Percentiles rank a stretch among this genome's conserved stretches.
Evolutionary conservation across 2,888 invertebrate species (phyloP).

Genomic region (Sabatieria punctata): DNA sequence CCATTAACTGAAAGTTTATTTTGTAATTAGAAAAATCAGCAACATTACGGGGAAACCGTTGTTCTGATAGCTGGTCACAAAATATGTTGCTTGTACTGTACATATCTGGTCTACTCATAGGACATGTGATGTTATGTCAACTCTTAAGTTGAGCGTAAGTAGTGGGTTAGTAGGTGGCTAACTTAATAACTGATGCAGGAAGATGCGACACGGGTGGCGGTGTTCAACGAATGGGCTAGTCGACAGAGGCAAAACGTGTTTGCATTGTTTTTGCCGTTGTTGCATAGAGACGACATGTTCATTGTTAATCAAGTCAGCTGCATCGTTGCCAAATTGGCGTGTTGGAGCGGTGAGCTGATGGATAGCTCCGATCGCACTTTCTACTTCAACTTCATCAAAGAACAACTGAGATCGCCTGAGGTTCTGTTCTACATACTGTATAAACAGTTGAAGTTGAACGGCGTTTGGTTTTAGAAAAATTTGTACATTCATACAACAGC

Average conservation of each 20-base stretch:
- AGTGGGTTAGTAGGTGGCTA: too few species aligned
- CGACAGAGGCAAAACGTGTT: slow-evolving; percentile 71
- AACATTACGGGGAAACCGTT: too few species aligned
- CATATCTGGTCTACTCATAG: too few species aligned
- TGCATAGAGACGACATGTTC: slow-evolving; percentile 88
- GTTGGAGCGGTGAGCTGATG: slow-evolving; percentile 86
- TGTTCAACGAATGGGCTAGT: slow-evolving; percentile 70
- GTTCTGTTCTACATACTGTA: too few species aligned
- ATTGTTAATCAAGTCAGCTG: slow-evolving; percentile 85
- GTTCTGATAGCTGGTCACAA: too few species aligned
- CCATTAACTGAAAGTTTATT: too few species aligned
- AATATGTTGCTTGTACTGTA: too few species aligned
- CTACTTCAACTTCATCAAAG: slow-evolving; percentile 93
- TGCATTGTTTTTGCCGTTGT: slow-evolving; percentile 79
- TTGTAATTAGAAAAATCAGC: too few species aligned
- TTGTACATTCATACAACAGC: slow-evolving; percentile 97
- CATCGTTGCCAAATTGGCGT: slow-evolving; percentile 92
- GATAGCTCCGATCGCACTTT: slow-evolving; percentile 85
- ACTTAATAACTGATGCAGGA: too few species aligned
- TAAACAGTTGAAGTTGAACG: too few species aligned
- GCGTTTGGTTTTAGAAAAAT: slow-evolving; percentile 53
- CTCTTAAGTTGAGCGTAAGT: too few species aligned
- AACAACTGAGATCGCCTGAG: slow-evolving; percentile 77
- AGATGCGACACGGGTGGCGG: slow-evolving; percentile 77
- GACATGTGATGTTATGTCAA: too few species aligned